Evolutionary conservation across 2,797 vertebrate species (phyloP), one percentile per base, ranked within the genome.

Genomic region (Helarctos malayanus): DNA sequence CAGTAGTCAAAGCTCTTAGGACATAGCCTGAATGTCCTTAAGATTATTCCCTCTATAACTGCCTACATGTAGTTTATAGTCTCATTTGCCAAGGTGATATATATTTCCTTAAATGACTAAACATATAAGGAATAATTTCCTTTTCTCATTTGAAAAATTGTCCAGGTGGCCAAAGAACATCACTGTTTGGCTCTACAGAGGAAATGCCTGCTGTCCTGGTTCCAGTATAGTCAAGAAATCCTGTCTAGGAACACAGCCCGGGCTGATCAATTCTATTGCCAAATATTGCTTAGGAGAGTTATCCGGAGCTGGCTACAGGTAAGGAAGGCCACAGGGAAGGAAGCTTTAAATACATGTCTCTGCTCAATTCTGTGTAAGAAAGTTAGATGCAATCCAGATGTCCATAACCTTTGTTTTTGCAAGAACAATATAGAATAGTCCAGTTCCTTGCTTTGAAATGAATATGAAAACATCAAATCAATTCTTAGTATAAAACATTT

Each of bases 241-340:
- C 89, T 98, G 97, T 92, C 83, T 61, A 97, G 98, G 96, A 99
- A 98, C 98, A 98, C 91, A 45, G 98, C 98, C 96, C 89, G 16
- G 63, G 99, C 99, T 29, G 98, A 99, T 76, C 98, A 97, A 69
- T 98, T 99, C 52, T 98, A 99, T 97, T 98, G 96, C 85, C 97
- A 93, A 11, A 95, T 96, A 1, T 75, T 99, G 97, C 99, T 99
- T 79, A 99, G 98, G 97, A 98, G 98, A 95, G 97, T 98, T 97
- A 98, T 99, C 94, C 97, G 83, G 97, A 98, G 97, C 97, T 99
- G 99, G 99, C 98, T 98, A 85, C 99, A 98, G 98, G 99, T 99
- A 97, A 95, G 98, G 38, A 97, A 95, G 98, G 38, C 47, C 78
- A 65, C 63, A 16, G 68, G 2, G 18, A 35, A 57, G 63, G 21